Evolutionary conservation across 2,113 vertebrate species (phyloP), one percentile per base, ranked within the genome.

Genomic region (Planiliza haematocheilus): DNA sequence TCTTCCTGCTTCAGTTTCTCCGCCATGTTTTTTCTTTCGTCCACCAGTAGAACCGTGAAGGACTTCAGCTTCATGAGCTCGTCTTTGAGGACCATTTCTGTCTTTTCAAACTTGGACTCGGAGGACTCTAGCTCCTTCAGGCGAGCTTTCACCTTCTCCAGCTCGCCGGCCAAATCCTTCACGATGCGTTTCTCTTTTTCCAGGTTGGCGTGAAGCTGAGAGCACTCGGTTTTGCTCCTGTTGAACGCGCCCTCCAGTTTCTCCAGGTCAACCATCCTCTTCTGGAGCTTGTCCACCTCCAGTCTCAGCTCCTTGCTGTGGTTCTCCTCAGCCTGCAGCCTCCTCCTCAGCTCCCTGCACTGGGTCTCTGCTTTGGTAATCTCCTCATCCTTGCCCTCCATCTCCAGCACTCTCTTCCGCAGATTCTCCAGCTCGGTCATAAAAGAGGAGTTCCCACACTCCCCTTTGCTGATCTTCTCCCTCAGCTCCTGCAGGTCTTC

Each of bases 331-430:
- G 95, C 94, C 41, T 97, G 95, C 6, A 99, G 90, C 82, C 91
- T 97, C 71, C 93, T 97, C 86, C 87, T 95, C 70, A 99, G 85
- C 74, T 98, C 97, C 79, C 91, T 91, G 92, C 97, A 97, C 72
- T 96, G 97, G 21, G 89, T 91, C 88, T 99, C 97, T 0, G 95
- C 95, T 85, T 97, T 97, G 0, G 91, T 96, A 74, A 99, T 97
- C 91, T 99, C 97, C 73, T 98, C 97, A 6, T 99, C 97, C 60
- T 99, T 98, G 1, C 97, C 97, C 79, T 99, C 97, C 97, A 99
- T 99, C 88, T 99, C 97, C 60, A 98, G 90, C 13, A 99, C 95
- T 0, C 93, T 95, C 81, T 98, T 99, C 16, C 95, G 92, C 17
- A 99, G 94, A 52, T 93, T 97, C 91, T 99, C 97, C 74, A 99